phyloP scores from a whole-genome alignment of 64 coral and sea anemone species.

The Dendrophyllia cribrosa region DNA sequence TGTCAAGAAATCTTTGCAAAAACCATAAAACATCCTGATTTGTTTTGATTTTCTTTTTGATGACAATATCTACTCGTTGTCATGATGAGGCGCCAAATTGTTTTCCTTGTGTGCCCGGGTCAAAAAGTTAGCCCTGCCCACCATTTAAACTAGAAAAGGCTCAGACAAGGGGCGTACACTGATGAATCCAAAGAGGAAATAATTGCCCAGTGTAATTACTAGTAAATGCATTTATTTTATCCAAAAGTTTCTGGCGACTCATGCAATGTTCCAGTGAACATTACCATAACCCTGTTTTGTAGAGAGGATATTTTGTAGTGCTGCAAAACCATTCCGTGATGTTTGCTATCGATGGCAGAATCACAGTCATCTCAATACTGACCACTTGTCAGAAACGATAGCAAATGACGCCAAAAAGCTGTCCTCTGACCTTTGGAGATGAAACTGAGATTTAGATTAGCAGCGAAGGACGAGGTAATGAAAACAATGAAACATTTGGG shows the following conservation, averaged over 20 bases:
- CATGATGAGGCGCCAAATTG: slow-evolving; percentile 42
- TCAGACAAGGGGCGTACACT: slow-evolving; percentile 34
- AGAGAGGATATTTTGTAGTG: background rate
- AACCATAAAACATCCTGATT: slow-evolving; percentile 48
- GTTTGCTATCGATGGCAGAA: slow-evolving; percentile 14
- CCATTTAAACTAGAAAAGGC: slow-evolving; percentile 61
- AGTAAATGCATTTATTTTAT: background rate
- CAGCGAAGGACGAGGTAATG: slow-evolving; percentile 27
- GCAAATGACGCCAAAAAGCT: slow-evolving; percentile 58
- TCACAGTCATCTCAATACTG: slow-evolving; percentile 38
- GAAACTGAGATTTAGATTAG: slow-evolving; percentile 62
- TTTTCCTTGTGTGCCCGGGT: slow-evolving; percentile 49
- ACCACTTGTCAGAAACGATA: slow-evolving; percentile 57
- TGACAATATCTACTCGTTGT: slow-evolving; percentile 22
- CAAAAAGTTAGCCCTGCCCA: slow-evolving; percentile 59
- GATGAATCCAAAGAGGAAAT: slow-evolving; percentile 21
- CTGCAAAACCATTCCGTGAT: slow-evolving; percentile 36
- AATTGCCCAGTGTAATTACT: slow-evolving; percentile 1
- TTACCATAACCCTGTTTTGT: background rate
- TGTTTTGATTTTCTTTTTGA: slow-evolving; percentile 33
- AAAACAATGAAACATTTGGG: slow-evolving; percentile 40
- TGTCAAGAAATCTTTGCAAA: background rate
- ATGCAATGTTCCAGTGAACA: background rate
- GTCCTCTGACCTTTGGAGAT: slow-evolving; percentile 46
- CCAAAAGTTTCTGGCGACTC: background rate